These are phyloP conservation scores for Poecile montanus DNA, from an alignment of 2,797 vertebrate species.

Conservation along the genomic window DNA sequence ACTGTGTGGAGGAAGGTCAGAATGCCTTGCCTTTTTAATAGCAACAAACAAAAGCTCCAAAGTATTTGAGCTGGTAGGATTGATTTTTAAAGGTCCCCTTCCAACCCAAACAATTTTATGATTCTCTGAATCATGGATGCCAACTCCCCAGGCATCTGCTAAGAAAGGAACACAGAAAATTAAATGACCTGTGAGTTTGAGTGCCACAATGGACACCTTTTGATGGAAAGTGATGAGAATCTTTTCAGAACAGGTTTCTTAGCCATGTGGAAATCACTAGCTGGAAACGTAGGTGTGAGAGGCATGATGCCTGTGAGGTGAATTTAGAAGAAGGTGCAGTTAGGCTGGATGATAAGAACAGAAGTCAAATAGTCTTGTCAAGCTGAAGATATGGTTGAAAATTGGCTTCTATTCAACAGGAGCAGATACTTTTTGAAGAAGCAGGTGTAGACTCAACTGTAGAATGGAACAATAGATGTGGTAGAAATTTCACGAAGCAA, in stretches of 20 bases:
- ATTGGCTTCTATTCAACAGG: neutral
- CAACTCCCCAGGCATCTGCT: neutral
- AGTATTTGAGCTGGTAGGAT: neutral
- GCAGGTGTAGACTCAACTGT: neutral
- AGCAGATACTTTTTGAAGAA: neutral
- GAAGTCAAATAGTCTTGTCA: neutral
- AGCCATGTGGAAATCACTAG: neutral
- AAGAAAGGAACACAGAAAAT: neutral
- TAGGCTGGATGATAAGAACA: neutral
- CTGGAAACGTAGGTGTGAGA: neutral
- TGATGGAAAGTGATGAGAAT: neutral
- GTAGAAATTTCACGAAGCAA: neutral
- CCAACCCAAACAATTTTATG: neutral
- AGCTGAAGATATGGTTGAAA: neutral
- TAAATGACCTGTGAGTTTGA: neutral
- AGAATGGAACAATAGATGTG: neutral
- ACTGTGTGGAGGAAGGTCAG: neutral
- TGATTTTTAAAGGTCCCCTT: neutral
- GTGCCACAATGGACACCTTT: rapidly evolving
- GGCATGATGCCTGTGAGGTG: neutral
- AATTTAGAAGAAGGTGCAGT: neutral
- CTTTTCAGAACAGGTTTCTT: neutral
- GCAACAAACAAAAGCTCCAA: neutral
- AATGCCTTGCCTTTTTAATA: neutral
- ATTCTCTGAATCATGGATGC: neutral